These are phyloP conservation scores for Chrysomela aeneicollis DNA, from an alignment of 2,888 invertebrate species.

Conservation along the genomic window DNA sequence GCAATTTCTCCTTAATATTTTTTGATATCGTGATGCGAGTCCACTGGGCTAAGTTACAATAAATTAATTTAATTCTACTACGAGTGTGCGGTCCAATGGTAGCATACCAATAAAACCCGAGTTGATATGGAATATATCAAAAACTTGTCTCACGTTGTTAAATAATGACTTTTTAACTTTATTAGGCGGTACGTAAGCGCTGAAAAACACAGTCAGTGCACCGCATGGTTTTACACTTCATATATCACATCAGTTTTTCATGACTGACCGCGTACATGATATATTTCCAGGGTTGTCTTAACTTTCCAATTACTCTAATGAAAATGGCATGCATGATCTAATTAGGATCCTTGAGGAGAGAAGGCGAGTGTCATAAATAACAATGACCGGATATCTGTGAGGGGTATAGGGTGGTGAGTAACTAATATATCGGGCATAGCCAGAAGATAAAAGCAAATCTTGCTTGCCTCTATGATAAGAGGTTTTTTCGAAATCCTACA, in stretches of 20 bases:
- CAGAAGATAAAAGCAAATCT: too few relatives aligned
- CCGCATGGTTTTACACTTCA: not conserved
- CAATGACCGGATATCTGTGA: constrained; percentile 20
- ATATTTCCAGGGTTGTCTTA: constrained; percentile 41
- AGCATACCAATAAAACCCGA: too few relatives aligned
- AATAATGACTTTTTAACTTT: not conserved
- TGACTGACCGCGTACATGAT: constrained; percentile 15
- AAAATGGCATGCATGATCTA: constrained; percentile 50
- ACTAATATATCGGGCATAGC: not conserved
- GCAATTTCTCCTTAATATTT: too few relatives aligned
- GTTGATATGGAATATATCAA: not conserved
- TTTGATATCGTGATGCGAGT: too few relatives aligned
- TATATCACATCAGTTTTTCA: constrained; percentile 5
- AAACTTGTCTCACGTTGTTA: not conserved
- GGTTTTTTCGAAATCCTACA: too few relatives aligned
- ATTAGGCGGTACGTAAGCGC: not conserved
- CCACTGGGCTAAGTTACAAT: too few relatives aligned
- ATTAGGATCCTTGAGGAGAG: constrained; percentile 44
- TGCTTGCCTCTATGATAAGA: too few relatives aligned
- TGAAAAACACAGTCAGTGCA: not conserved
- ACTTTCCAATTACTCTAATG: constrained; percentile 51
- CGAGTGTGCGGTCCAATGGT: too few relatives aligned
- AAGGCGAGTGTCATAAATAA: constrained; percentile 45
- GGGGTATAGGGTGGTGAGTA: not conserved
- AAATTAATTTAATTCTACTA: too few relatives aligned